Conservation (phyloP, 2,113 vertebrate genomes). For the Asarcornis scutulata region DNA sequence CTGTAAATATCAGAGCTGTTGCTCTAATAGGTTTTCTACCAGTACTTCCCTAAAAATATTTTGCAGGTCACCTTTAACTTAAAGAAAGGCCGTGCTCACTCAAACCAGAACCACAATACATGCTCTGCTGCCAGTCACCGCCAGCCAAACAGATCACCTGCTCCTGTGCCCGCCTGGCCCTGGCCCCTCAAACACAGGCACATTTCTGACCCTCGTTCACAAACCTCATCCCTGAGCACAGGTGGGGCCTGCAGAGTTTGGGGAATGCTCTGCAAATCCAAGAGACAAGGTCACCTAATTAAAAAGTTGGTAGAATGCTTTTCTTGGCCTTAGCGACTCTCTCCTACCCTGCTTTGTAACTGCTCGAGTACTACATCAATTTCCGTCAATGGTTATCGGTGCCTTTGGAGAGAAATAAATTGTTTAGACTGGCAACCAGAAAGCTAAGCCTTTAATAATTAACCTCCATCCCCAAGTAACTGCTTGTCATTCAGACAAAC, state of each 20-base stretch:
- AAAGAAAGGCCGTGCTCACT: background rate
- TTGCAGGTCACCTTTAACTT: background rate
- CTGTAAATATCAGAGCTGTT: background rate
- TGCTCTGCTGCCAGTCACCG: rapidly evolving
- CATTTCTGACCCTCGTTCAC: background rate
- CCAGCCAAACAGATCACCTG: background rate
- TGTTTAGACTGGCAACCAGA: background rate
- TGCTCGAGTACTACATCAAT: rapidly evolving
- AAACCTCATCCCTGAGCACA: background rate
- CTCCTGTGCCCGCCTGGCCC: background rate
- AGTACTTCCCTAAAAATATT: background rate
- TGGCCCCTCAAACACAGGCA: rapidly evolving
- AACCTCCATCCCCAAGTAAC: background rate
- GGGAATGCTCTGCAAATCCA: background rate
- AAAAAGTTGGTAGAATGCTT: background rate
- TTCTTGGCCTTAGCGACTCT: background rate
- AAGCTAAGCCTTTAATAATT: background rate
- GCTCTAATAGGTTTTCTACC: background rate
- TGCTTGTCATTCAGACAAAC: background rate
- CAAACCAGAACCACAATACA: background rate
- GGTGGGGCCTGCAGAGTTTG: background rate
- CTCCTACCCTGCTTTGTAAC: background rate
- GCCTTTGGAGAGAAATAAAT: background rate
- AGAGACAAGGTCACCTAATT: too few relatives aligned
- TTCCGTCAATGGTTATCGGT: background rate